Conservation (phyloP, 2,113 vertebrate species). For the Oreochromis tanganicae region DNA sequence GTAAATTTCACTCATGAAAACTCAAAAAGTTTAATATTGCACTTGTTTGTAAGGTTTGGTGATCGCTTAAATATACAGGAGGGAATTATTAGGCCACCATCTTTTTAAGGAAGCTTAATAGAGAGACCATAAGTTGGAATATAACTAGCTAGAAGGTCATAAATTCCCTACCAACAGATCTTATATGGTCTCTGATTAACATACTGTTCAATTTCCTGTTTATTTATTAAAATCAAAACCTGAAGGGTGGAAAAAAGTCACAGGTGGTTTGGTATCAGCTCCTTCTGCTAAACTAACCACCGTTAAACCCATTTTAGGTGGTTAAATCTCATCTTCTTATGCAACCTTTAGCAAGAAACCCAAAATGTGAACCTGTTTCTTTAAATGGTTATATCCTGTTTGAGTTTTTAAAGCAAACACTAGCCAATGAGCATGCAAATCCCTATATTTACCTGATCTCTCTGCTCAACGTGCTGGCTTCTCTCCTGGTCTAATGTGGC, state of each 20-base stretch:
- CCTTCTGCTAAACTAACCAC: neutral
- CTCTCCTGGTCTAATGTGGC: slow-evolving; percentile 89
- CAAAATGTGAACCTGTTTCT: neutral
- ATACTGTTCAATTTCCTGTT: neutral
- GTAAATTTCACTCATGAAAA: neutral
- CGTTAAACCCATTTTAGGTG: neutral
- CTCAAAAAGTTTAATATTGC: neutral
- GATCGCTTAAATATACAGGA: neutral
- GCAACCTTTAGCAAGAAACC: neutral
- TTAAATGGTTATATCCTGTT: neutral
- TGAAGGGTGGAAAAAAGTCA: neutral
- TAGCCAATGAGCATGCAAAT: neutral
- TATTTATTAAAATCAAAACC: neutral
- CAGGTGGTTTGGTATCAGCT: neutral
- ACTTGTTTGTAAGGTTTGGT: neutral
- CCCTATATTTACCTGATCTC: slow-evolving; percentile 80
- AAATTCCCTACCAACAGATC: neutral
- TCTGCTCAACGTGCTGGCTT: slow-evolving; percentile 83
- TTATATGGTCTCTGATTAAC: neutral
- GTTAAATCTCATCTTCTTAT: neutral
- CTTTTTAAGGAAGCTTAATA: neutral
- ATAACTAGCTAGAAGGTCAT: neutral
- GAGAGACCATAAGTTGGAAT: neutral
- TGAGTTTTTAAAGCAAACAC: neutral
- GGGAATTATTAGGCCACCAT: neutral